Evolutionary conservation across 2,888 invertebrate genomes (phyloP).

Genomic region (Ectobius pallidus): DNA sequence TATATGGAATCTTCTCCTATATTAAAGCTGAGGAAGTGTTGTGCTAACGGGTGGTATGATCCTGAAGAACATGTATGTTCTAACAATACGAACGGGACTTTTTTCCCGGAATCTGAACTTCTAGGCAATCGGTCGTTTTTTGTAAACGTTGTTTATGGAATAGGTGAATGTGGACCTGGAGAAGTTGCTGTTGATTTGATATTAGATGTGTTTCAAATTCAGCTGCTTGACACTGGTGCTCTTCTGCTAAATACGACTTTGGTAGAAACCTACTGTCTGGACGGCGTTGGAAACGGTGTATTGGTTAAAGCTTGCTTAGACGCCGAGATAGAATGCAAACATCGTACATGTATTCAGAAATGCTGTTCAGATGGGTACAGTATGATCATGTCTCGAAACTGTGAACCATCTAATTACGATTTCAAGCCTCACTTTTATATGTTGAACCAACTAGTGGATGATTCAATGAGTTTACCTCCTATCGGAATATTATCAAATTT

Average conservation of each 20-base stretch:
- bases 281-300: conserved; percentile 34
- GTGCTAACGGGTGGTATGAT: conserved; percentile 12
- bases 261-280: conserved; percentile 11
- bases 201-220: not conserved
- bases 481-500: not conserved
- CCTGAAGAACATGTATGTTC: conserved; percentile 27
- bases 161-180: not conserved
- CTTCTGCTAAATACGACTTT: not conserved
- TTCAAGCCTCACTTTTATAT: conserved; percentile 1
- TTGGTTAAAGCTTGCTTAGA: conserved; percentile 47
- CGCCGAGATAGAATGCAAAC: conserved; percentile 44
- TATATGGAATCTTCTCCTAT: not conserved
- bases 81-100: conserved; percentile 1
- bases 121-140: not conserved
- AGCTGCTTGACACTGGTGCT: not conserved
- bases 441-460: not conserved
- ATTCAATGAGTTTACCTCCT: not conserved
- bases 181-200: not conserved
- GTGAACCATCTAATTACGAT: conserved; percentile 1
- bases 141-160: not conserved
- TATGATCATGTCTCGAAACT: conserved; percentile 36
- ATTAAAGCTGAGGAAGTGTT: conserved; percentile 1
- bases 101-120: not conserved
- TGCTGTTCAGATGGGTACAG: conserved; percentile 52
- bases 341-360: conserved; percentile 52